Conservation (phyloP, 2,113 vertebrate genomes). For the Theropithecus gelada region DNA sequence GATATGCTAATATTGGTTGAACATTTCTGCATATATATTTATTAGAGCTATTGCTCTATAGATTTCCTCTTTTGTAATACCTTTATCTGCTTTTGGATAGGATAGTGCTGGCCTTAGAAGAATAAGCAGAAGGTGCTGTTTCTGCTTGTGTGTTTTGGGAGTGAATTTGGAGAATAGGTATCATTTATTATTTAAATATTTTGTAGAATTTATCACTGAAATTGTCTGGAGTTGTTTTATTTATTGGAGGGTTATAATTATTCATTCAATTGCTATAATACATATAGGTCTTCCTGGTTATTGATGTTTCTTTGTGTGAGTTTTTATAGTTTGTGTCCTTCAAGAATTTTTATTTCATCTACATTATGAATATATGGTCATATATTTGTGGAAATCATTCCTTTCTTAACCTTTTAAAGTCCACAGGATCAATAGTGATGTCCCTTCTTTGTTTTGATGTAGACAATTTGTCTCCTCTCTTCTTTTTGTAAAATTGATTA, state of each 20-base stretch:
- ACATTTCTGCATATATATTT: not conserved
- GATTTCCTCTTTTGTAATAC: not conserved
- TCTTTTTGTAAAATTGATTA: not conserved
- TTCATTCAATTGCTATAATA: not conserved
- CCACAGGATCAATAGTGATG: not conserved
- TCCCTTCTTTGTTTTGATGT: not conserved
- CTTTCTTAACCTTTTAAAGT: not conserved
- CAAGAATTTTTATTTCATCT: not conserved
- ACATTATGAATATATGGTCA: not conserved
- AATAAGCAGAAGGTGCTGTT: not conserved
- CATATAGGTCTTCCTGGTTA: not conserved
- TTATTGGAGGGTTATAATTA: not conserved
- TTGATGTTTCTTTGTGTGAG: not conserved
- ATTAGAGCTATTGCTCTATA: not conserved
- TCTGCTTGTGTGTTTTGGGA: not conserved
- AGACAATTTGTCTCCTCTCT: not conserved
- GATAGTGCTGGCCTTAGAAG: no score
- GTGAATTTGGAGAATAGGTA: not conserved
- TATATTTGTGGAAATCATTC: not conserved
- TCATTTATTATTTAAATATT: not conserved
- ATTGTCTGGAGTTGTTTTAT: not conserved
- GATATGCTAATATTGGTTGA: not conserved
- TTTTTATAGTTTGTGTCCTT: not conserved
- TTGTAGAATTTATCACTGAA: not conserved
- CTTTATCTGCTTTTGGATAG: not conserved